phyloP scores from a whole-genome alignment of 2,797 vertebrate genomes.

The Leptatherina wallacei region DNA sequence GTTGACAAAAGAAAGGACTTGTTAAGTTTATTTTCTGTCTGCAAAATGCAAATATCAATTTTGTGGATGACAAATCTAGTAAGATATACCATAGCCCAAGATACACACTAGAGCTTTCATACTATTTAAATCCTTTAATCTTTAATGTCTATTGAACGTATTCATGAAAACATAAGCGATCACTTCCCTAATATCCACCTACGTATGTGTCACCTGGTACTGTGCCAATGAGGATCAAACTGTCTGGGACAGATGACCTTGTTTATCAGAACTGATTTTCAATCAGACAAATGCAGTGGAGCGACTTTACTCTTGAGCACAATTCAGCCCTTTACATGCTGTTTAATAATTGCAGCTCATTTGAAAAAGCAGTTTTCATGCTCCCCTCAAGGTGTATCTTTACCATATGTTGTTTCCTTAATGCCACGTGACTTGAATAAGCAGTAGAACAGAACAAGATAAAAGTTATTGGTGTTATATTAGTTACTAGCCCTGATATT shows the following conservation, averaged over 20 bases:
- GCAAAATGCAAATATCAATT: slow-evolving; percentile 26
- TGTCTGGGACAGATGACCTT: slow-evolving; percentile 67
- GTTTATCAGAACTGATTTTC: slow-evolving; percentile 77
- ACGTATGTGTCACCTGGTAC: slow-evolving; percentile 50
- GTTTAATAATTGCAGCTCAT: slow-evolving; percentile 76
- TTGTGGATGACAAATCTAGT: background rate
- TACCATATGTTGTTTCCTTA: slow-evolving; percentile 43
- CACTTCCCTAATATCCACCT: slow-evolving; percentile 39
- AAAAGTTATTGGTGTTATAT: slow-evolving; percentile 42
- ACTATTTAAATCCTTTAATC: slow-evolving; percentile 51
- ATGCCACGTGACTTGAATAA: slow-evolving; percentile 46
- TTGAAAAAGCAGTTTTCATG: slow-evolving; percentile 58
- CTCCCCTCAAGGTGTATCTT: slow-evolving; percentile 49
- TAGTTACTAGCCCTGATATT: slow-evolving; percentile 21
- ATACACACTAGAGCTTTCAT: slow-evolving; percentile 35
- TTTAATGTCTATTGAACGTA: slow-evolving; percentile 51
- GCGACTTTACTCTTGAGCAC: slow-evolving; percentile 71
- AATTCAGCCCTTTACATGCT: slow-evolving; percentile 67
- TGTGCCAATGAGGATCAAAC: slow-evolving; percentile 60
- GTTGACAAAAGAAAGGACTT: background rate
- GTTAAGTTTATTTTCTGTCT: background rate
- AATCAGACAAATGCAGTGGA: slow-evolving; percentile 68
- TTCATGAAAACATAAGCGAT: slow-evolving; percentile 47
- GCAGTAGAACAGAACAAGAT: slow-evolving; percentile 43
- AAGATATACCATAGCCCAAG: slow-evolving; percentile 5